Evolutionary conservation across 1,140 invertebrate genomes (phyloP).

Genomic region (Anastatus disparis): DNA sequence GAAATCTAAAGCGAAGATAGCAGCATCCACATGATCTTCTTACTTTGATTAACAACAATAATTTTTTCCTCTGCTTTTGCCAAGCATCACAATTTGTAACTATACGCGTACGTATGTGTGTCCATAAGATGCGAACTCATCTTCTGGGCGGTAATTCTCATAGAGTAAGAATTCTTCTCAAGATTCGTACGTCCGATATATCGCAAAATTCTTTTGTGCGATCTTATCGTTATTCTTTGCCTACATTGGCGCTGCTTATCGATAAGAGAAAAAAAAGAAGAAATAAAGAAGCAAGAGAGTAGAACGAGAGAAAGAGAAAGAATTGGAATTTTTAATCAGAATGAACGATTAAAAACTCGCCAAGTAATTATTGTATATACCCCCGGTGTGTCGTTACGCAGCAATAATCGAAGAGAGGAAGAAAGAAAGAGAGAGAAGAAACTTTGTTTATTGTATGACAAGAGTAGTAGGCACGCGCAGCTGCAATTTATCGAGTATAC

Average conservation of each 20-base stretch:
- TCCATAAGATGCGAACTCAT: constrained; percentile 17
- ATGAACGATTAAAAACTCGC: constrained; percentile 59
- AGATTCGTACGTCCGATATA: neutral
- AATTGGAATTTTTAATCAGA: constrained; percentile 59
- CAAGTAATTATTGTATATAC: constrained; percentile 57
- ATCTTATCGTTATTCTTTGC: too few relatives aligned
- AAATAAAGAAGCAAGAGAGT: too few relatives aligned
- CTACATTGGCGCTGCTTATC: constrained; percentile 14
- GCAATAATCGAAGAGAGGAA: constrained; percentile 41
- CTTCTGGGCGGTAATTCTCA: neutral
- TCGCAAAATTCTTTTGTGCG: neutral
- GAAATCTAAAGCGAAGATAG: too few relatives aligned
- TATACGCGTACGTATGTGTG: neutral
- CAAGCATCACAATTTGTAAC: constrained; percentile 24
- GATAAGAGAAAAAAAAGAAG: neutral
- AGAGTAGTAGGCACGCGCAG: too few relatives aligned
- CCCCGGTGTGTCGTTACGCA: constrained; percentile 44
- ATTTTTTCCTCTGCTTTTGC: neutral
- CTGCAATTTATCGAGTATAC: neutral
- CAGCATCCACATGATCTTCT: neutral
- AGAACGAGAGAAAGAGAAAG: neutral
- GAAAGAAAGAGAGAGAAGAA: too few relatives aligned
- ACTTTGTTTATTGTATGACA: constrained; percentile 22
- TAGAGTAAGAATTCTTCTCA: neutral
- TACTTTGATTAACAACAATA: too few relatives aligned